phyloP scores from a whole-genome alignment of 2,113 vertebrate species.

The Petrocephalus microphthalmus region DNA sequence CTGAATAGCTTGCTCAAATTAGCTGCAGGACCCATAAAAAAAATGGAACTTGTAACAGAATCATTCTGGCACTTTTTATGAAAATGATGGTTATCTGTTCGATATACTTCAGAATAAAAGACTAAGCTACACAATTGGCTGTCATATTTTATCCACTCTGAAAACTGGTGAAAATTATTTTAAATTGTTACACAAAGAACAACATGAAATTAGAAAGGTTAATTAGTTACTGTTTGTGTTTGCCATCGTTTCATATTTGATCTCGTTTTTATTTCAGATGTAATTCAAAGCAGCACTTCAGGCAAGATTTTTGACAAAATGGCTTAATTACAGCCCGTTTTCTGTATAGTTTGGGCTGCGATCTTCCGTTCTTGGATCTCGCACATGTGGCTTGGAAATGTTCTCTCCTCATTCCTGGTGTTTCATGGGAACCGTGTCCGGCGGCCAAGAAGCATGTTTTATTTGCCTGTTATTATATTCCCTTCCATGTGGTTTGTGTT shows the following conservation, averaged over 20 bases:
- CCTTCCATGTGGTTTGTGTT: slow-evolving; percentile 29
- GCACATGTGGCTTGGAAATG: slow-evolving; percentile 29
- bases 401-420: slow-evolving; percentile 19
- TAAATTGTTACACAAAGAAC: not conserved
- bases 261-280: not conserved
- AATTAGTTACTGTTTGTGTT: not conserved
- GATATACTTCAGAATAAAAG: not conserved
- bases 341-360: slow-evolving; percentile 32
- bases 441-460: slow-evolving; percentile 39
- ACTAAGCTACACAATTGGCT: not conserved
- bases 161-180: not conserved
- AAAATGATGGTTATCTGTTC: not conserved
- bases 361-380: slow-evolving; percentile 26
- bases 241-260: not conserved
- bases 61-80: not conserved
- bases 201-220: not conserved
- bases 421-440: slow-evolving; percentile 31
- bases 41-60: not conserved
- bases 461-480: slow-evolving; percentile 24
- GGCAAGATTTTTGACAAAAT: not conserved
- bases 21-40: not conserved
- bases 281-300: not conserved
- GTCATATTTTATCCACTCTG: not conserved
- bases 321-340: slow-evolving; percentile 25
- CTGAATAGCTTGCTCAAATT: not conserved